Base-by-base conservation (phyloP, 2,113 vertebrate species). In the Mus pahari region DNA sequence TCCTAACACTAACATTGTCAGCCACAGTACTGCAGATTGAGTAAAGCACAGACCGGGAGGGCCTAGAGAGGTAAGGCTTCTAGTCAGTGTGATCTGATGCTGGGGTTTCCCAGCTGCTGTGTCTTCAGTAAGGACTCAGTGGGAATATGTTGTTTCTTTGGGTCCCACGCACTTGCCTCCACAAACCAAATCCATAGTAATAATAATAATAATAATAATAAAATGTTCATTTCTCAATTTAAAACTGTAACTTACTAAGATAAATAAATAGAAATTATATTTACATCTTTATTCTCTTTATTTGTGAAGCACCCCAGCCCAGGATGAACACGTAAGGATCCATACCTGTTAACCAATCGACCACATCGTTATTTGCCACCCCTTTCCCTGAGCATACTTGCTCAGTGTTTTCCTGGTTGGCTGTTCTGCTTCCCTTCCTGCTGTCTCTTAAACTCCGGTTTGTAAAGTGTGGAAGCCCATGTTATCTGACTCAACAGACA, bases 371-470 rank as follows among this genome's bases (percentile, higher is more conserved):
- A 90, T 89, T 77, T 95, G 84, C 78, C 88, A 75, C 88, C 88
- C 92, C 81, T 96, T 90, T 92, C 81, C 94, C 86, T 81, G 77
- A 75, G 82, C 86, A 68, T 73, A 86, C 96, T 90, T 97, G 95
- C 19, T 92, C 83, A 24, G 93, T 93, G 97, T 95, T 92, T 96
- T 94, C 95, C 96, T 92, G 96, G 95, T 90, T 95, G 83, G 93
- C 96, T 96, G n/a, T 95, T 95, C 96, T 95, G 71, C 36, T 36
- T 92, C 64, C 66, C 84, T 90, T 97, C 96, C 96, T 89, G 79
- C 74, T 92, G 84, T 90, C 96, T 96, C 90, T 92, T 92, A 53
- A 93, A 93, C 87, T 64, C 94, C 92, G 90, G 71, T 71, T 88
- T 93, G 28, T 83, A 79, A 90, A 96, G 84, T 94, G 71, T 45